Base-by-base conservation (phyloP, 2,113 vertebrate genomes). In the Dipodomys spectabilis region DNA sequence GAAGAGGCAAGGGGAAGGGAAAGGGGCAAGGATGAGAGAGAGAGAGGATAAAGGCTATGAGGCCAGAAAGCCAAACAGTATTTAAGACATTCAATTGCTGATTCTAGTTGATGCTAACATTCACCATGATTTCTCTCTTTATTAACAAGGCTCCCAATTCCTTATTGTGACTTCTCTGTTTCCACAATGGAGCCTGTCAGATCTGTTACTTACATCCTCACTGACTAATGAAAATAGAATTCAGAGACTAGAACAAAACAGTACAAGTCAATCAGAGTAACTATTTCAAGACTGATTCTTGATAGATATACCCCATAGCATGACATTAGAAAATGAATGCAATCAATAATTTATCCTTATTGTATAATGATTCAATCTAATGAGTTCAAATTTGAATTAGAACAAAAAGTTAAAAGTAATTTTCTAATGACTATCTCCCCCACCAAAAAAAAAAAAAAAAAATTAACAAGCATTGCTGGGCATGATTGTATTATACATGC, bases 301-400 rank as follows among this genome's bases (percentile, higher is more conserved):
- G 10, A 73, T 10, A 75, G 19, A 74, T 45, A 72, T 12, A 72
- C n/a, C 65, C 74, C 83, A 79, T 68, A 60, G 75, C 44, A 32
- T 39, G 53, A 86, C 10, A 78, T 53, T 78, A 69, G 68, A 75
- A 91, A 92, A 88, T 4, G 3, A 86, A 75, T 32, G 20, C 2
- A 88, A 86, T 74, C 69, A 82, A 53, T 85, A 86, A 64, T 39
- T 82, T 75, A 88, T 81, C 16, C 49, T 45, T 35, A 74, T 53
- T 79, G 8, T 53, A 32, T 78, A 95, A 78, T 84, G 35, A 67
- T 71, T 86, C 30, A 35, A 44, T 75, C 32, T 35, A 93, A 32
- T 49, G 7, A 94, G 7, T 65, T 57, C 35, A 88, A 60, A 64
- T 64, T 60, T 81, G 62, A 84, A 87, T 82, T 82, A 1, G 10